These are phyloP conservation scores for Saccopteryx leptura DNA, from an alignment of 2,113 vertebrate genomes.

Conservation along the genomic window DNA sequence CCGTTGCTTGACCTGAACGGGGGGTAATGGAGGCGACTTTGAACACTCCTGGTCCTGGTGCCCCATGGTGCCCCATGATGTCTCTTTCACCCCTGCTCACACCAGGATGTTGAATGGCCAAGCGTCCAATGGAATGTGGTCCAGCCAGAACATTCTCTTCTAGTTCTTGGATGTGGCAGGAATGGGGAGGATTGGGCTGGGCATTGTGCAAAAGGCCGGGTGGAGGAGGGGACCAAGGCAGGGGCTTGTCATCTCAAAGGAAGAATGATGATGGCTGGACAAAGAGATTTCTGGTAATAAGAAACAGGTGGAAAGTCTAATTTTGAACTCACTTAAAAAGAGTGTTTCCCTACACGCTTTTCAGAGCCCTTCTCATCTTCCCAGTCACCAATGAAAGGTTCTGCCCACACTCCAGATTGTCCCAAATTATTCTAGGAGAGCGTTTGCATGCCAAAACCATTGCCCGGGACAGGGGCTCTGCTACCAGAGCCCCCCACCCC, in stretches of 20 bases:
- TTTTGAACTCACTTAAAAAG: background rate
- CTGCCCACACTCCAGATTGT: background rate
- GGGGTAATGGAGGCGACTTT: conserved; percentile 90
- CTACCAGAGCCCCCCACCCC: conserved; percentile 5
- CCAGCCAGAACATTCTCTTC: background rate
- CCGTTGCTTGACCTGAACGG: conserved; percentile 95
- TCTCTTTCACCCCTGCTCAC: background rate
- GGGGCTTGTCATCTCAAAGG: background rate
- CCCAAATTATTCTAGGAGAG: background rate
- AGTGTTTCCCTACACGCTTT: background rate
- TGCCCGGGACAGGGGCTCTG: background rate
- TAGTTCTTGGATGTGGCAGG: background rate
- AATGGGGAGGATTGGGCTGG: conserved; percentile 61
- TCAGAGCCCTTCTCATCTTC: background rate
- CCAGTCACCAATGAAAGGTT: background rate
- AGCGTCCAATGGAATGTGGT: conserved; percentile 55
- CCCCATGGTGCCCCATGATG: conserved; percentile 67
- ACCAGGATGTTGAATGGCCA: conserved; percentile 73
- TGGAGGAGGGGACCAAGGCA: background rate
- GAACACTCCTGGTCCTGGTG: conserved; percentile 85
- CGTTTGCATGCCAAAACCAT: background rate
- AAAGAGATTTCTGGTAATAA: background rate
- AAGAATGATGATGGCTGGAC: background rate
- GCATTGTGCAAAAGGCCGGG: background rate
- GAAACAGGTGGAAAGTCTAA: background rate